Evolutionary conservation across 2,113 vertebrate genomes (phyloP), one percentile per base, ranked within the genome.

Genomic region (Panthera uncia): DNA sequence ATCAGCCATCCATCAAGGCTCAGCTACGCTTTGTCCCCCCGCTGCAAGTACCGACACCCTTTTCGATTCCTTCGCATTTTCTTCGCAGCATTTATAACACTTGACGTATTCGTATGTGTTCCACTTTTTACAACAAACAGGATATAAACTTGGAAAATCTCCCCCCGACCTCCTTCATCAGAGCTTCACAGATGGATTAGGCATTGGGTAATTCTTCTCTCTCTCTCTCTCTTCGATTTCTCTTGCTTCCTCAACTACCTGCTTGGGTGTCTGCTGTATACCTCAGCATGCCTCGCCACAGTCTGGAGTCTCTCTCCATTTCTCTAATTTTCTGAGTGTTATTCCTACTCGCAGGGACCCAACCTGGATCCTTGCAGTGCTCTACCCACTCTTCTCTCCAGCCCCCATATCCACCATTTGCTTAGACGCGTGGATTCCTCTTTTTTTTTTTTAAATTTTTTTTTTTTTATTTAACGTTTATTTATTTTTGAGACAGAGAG

Each of bases 201-300:
- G 36, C 1, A 0, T 2, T 4, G 31, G 8, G 57, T n/a, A 16
- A 1, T 48, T 50, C 25, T 29, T 21, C 33, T 19, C 36, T 29
- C 9, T 5, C 3, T n/a, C 9, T 8, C 3, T 57, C 48, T 7
- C 15, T 31, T 14, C n/a, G 29, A 33, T 18, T 65, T 23, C 19
- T 48, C 52, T 73, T 9, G 5, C 10, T 25, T 80, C 41, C 45
- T 7, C 21, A 50, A 36, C 15, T 14, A 12, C 13, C 1, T 8
- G 41, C 33, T 31, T 21, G 19, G 8, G 25, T 6, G 15, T 27
- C 73, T 7, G 10, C 3, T 4, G 19, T 7, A 6, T 45, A 6
- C 0, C 14, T 33, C 14, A 1, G 9, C 14, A 3, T 25, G 7
- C 23, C 10, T n/a, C 18, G 16, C 25, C 2, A 0, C 2, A 18